These are phyloP conservation scores for Peromyscus californicus DNA, from an alignment of 2,113 vertebrate species.

Conservation along the genomic window DNA sequence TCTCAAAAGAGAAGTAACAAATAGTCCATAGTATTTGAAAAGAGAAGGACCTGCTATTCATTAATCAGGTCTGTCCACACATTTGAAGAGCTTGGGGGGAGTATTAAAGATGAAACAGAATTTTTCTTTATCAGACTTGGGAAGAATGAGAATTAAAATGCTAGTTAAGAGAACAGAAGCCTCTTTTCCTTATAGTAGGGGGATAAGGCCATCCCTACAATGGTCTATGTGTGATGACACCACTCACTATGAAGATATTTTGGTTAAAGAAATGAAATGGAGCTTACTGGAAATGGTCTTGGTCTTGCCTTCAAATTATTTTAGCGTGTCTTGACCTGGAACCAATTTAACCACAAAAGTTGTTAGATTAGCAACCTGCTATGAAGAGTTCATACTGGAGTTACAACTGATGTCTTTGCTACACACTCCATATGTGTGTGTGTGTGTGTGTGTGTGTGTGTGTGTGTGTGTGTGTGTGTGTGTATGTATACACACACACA, in stretches of 20 bases:
- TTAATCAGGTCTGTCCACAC: not conserved
- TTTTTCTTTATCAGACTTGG: not conserved
- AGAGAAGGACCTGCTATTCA: not conserved
- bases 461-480: too few relatives aligned
- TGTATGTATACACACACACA: not conserved
- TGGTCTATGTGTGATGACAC: not conserved
- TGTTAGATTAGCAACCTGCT: not conserved
- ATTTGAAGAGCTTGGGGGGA: not conserved
- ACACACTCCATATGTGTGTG: not conserved
- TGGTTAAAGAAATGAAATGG: not conserved
- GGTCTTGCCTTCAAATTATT: not conserved
- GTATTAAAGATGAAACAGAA: not conserved
- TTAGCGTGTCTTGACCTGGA: not conserved
- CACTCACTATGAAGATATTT: not conserved
- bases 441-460: too few relatives aligned
- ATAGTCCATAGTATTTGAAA: not conserved
- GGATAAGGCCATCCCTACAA: not conserved
- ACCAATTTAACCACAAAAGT: conserved; percentile 23
- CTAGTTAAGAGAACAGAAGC: not conserved
- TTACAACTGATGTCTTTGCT: not conserved
- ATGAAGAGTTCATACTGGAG: not conserved
- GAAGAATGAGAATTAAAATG: not conserved
- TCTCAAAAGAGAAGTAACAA: not conserved
- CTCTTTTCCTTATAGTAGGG: not conserved
- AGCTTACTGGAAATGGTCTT: not conserved